Conservation (phyloP, 2,888 invertebrate species). For the Charanyca ferruginea region DNA sequence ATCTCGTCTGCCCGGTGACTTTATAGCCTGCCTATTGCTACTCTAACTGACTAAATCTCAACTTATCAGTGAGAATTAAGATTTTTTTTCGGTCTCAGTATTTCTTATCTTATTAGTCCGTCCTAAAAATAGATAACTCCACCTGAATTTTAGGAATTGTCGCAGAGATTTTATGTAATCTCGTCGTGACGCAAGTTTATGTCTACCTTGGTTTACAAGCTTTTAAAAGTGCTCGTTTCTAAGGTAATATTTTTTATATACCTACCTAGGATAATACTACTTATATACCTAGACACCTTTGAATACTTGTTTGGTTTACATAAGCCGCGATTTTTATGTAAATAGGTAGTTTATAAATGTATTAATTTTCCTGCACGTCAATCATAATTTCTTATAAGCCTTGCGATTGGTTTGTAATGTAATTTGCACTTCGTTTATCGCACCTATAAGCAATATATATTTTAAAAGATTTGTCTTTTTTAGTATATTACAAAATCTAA, state of each 20-base stretch:
- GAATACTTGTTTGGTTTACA: conserved; percentile 21
- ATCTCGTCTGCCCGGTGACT: no score
- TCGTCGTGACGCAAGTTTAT: conserved; percentile 23
- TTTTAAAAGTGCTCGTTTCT: conserved; percentile 19
- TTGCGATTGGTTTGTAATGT: no score
- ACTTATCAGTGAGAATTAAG: background rate
- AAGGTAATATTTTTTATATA: conserved; percentile 14
- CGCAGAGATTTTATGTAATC: conserved; percentile 18
- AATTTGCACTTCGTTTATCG: no score
- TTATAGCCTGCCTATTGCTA: background rate
- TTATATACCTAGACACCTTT: background rate
- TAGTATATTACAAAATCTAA: no score
- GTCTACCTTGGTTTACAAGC: conserved; percentile 17
- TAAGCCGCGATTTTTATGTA: background rate
- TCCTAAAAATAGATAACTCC: background rate
- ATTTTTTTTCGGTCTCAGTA: background rate
- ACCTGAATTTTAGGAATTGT: conserved; percentile 13
- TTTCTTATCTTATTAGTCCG: background rate
- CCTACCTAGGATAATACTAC: background rate
- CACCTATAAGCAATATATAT: no score
- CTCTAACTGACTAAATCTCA: background rate
- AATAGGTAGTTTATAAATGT: no score
- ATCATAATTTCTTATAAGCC: no score
- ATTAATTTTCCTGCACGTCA: no score
- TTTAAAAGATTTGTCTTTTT: no score